Base-by-base conservation (phyloP, 92 coral and sea anemone species). In the Porites cylindrica region DNA sequence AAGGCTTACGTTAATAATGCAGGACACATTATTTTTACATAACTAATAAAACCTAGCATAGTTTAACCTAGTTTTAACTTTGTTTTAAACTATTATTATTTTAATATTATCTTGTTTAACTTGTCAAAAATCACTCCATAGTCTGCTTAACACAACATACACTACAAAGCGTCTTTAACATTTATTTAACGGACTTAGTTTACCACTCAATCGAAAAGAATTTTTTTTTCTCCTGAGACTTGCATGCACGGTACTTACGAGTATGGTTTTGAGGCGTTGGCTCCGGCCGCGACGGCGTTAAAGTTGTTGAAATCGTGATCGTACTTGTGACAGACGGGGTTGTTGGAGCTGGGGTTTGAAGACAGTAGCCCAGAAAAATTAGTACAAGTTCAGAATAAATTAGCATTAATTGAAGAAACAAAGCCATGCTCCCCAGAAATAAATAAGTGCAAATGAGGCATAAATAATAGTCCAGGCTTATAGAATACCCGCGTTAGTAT, bases 261-360 rank as follows among this genome's bases (percentile, higher is more conserved):
- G 74, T 83, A 62, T 11, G 19, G 1, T 66, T 16, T 1, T 51
- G n/a, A 78, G 26, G 68, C 11, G 81, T 83, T 0, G 87, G 74
- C 8, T 51, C 87, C 72, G 80, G 66, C 74, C 78, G 70, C 58
- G 52, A 64, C 63, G 74, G 9, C 21, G 32, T 63, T 11, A 61
- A 16, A 43, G 87, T 62, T 62, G 87, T 72, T 50, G 86, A 43
- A 8, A 10, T 71, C 52, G 65, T 16, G 12, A 10, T 59, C 67
- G 65, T 16, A 12, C 72, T 82, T 29, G 80, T 50, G 19, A 59
- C 86, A 82, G 43, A 13, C 66, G 87, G 79, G 62, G 87, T 73
- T 63, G 87, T 61, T 43, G 87, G 43, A 65, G 87, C 87, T 83
- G 87, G 80, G 76, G 81, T 83, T 62, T 51, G 54, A 83, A 83